Evolutionary conservation across 2,797 vertebrate genomes (phyloP).

Genomic region (Rhinatrema bivittatum): DNA sequence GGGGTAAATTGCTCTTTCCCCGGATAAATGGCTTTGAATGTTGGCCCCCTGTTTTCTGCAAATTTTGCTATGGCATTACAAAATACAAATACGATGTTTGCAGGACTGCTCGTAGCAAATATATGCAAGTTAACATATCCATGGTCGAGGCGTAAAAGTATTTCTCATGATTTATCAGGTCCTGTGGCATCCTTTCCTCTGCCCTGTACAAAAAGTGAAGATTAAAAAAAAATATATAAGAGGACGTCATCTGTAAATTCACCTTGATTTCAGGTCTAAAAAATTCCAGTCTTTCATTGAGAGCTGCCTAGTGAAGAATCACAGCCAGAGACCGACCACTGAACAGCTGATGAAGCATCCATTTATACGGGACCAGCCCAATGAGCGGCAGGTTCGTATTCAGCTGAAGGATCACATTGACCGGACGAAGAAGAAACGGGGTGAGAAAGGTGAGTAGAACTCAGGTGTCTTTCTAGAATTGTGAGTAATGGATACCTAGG

Average conservation of each 20-base stretch:
- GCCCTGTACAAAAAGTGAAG: too few species aligned
- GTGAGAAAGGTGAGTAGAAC: slow-evolving; percentile 78
- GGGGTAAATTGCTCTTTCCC: too few species aligned
- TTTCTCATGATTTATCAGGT: too few species aligned
- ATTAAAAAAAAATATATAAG: slow-evolving; percentile 1
- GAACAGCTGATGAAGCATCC: slow-evolving; percentile 95
- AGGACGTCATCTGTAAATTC: neutral
- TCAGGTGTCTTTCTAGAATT: neutral
- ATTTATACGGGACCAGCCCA: slow-evolving; percentile 90
- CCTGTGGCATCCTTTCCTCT: too few species aligned
- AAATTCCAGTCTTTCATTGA: slow-evolving; percentile 98
- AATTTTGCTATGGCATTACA: too few species aligned
- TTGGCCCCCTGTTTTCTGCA: too few species aligned
- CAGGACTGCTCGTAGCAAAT: too few species aligned
- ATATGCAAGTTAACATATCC: too few species aligned
- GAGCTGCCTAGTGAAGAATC: slow-evolving; percentile 93
- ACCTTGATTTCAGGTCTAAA: slow-evolving; percentile 77
- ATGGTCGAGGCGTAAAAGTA: too few species aligned
- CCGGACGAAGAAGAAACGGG: slow-evolving; percentile 94
- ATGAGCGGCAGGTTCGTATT: slow-evolving; percentile 93
- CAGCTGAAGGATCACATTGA: slow-evolving; percentile 98
- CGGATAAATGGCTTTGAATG: too few species aligned
- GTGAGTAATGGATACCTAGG: neutral
- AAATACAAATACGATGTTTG: too few species aligned
- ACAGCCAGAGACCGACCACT: slow-evolving; percentile 86